Evolutionary conservation across 2,888 invertebrate species (phyloP).

Genomic region (Spisula solida): DNA sequence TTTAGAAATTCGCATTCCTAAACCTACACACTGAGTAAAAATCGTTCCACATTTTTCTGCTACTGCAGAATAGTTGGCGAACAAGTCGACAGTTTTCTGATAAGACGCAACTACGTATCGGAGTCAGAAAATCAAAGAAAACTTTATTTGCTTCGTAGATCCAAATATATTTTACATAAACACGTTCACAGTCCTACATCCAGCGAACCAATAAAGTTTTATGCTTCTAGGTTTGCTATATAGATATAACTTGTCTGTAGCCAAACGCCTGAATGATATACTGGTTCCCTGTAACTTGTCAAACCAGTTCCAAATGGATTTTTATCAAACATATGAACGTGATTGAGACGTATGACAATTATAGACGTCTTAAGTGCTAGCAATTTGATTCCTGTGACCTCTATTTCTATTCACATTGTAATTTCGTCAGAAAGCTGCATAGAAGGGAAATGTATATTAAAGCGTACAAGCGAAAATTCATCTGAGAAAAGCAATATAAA

Average conservation of each 20-base stretch:
- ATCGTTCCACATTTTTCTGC: neutral
- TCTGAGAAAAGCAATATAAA: too few species aligned
- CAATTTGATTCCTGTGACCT: too few species aligned
- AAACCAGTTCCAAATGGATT: neutral
- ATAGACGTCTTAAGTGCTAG: neutral
- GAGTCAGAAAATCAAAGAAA: slow-evolving; percentile 4
- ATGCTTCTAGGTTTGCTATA: neutral
- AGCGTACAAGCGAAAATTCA: too few species aligned
- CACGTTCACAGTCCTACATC: neutral
- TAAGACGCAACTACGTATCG: neutral
- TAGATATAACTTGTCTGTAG: neutral
- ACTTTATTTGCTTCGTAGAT: neutral
- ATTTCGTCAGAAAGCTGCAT: too few species aligned
- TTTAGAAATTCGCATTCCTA: neutral
- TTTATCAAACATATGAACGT: neutral
- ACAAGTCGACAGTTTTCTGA: neutral
- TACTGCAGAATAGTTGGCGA: neutral
- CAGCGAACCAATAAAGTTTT: neutral
- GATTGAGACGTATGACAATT: neutral
- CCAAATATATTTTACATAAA: slow-evolving; percentile 1
- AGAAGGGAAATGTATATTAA: too few species aligned
- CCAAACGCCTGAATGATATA: neutral
- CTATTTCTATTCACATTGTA: too few species aligned
- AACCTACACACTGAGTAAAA: neutral
- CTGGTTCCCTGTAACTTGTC: neutral